Conservation (phyloP, 2,888 invertebrate genomes). For the Anthrax anthrax region DNA sequence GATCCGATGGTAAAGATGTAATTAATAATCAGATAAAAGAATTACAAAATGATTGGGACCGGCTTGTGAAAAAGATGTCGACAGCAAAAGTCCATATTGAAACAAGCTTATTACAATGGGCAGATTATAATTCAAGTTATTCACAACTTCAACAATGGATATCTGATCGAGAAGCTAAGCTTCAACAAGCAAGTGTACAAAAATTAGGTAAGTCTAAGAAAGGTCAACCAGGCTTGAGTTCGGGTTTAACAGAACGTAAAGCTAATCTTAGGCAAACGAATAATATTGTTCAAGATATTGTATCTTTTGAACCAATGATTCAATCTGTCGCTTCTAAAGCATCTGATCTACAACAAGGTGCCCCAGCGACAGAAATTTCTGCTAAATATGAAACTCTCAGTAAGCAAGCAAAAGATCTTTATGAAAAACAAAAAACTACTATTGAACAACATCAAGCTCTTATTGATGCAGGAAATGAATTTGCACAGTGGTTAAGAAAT, state of each 20-base stretch:
- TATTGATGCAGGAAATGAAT: constrained; percentile 81
- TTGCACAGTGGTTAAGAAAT: constrained; percentile 80
- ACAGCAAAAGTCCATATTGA: constrained; percentile 84
- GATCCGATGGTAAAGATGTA: constrained; percentile 76
- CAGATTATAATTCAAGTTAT: constrained; percentile 88
- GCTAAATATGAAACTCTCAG: constrained; percentile 79
- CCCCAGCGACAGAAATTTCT: constrained; percentile 82
- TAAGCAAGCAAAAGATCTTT: constrained; percentile 79
- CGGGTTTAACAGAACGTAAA: constrained; percentile 70
- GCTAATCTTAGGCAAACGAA: constrained; percentile 81
- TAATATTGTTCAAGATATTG: constrained; percentile 91
- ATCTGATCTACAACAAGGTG: constrained; percentile 78
- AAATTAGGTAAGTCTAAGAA: constrained; percentile 67
- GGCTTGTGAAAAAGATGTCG: constrained; percentile 78
- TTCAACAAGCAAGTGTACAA: constrained; percentile 78
- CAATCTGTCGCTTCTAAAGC: constrained; percentile 90
- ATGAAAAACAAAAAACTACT: constrained; percentile 76
- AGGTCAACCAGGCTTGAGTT: constrained; percentile 62
- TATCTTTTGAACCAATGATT: constrained; percentile 93
- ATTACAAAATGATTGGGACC: constrained; percentile 83
- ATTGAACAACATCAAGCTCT: constrained; percentile 85
- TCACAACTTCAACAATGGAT: constrained; percentile 90
- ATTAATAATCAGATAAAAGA: constrained; percentile 80
- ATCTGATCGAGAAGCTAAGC: constrained; percentile 78
- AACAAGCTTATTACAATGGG: constrained; percentile 85